phyloP scores from a whole-genome alignment of 2,113 vertebrate genomes.

The Pteropus alecto region DNA sequence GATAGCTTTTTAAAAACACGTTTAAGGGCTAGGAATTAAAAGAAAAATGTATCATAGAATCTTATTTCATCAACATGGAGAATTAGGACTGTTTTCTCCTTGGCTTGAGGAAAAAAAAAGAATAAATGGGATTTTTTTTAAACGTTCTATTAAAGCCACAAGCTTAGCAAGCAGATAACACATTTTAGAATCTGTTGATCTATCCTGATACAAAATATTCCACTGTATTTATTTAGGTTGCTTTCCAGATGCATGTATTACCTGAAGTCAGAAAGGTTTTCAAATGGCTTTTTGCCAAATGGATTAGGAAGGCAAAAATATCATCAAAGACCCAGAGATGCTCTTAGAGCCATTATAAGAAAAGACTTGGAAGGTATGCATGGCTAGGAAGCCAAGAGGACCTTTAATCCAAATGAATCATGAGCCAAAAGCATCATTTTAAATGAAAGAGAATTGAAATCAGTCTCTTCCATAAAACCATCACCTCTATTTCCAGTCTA shows the following conservation, averaged over 20 bases:
- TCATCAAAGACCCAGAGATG: constrained; percentile 44
- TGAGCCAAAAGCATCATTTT: not conserved
- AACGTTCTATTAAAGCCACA: not conserved
- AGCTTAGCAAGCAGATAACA: not conserved
- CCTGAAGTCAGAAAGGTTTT: constrained; percentile 19
- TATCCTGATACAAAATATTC: not conserved
- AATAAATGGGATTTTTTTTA: not conserved
- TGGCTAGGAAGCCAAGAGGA: not conserved
- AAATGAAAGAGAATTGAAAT: constrained; percentile 9
- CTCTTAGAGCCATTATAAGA: constrained; percentile 23
- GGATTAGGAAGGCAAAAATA: constrained; percentile 47
- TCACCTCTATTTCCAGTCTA: not conserved
- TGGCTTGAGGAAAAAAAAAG: constrained; percentile 1
- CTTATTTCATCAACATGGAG: constrained; percentile 1
- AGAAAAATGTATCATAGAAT: constrained; percentile 2
- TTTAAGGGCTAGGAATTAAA: not conserved
- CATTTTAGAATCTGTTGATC: not conserved
- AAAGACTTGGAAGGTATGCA: constrained; percentile 33
- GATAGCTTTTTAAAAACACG: not conserved
- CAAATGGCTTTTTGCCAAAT: constrained; percentile 24
- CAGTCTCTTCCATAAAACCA: not conserved
- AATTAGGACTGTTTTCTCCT: constrained; percentile 22
- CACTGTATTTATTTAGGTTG: constrained; percentile 19
- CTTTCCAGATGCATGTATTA: not conserved
- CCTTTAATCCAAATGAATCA: constrained; percentile 26